These are phyloP conservation scores for Drosophila kanekoi DNA, from an alignment of 2,888 invertebrate genomes.

Conservation along the genomic window DNA sequence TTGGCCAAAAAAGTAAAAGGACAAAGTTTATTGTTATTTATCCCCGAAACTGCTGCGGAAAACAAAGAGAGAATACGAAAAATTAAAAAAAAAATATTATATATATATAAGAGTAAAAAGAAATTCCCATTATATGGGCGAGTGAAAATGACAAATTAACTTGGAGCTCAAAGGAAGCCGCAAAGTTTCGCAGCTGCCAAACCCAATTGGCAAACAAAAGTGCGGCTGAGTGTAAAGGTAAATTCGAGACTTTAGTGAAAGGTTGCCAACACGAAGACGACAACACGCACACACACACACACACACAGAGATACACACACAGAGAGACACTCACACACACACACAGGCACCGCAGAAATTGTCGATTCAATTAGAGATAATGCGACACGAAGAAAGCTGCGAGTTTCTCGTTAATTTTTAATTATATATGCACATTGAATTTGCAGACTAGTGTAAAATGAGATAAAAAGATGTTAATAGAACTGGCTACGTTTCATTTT, in stretches of 20 bases:
- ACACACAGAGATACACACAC: slow-evolving; percentile 5
- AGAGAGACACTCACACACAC: slow-evolving; percentile 7
- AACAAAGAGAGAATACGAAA: slow-evolving; percentile 12
- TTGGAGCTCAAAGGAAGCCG: slow-evolving; percentile 68
- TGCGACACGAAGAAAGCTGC: slow-evolving; percentile 48
- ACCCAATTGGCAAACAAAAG: slow-evolving; percentile 67
- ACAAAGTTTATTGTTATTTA: slow-evolving; percentile 63
- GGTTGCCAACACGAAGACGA: slow-evolving; percentile 41
- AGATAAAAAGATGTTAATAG: slow-evolving; percentile 8
- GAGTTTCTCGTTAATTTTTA: slow-evolving; percentile 46
- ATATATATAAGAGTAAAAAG: slow-evolving; percentile 18
- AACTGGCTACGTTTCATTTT: slow-evolving; percentile 6
- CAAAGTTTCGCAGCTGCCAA: slow-evolving; percentile 64
- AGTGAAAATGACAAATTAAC: slow-evolving; percentile 78
- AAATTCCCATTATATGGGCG: slow-evolving; percentile 73
- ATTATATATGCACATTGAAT: slow-evolving; percentile 34
- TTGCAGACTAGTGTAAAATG: slow-evolving; percentile 40
- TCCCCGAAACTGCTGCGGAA: slow-evolving; percentile 12
- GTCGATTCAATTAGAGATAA: slow-evolving; percentile 59
- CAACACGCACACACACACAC: too few relatives aligned
- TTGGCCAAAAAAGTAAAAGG: slow-evolving; percentile 42
- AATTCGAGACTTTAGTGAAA: slow-evolving; percentile 57
- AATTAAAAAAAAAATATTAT: slow-evolving; percentile 12
- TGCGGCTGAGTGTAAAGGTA: slow-evolving; percentile 61
- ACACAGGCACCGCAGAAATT: slow-evolving; percentile 20